Evolutionary conservation across 2,113 vertebrate species (phyloP), one percentile per base, ranked within the genome.

Genomic region (Columbina picui): DNA sequence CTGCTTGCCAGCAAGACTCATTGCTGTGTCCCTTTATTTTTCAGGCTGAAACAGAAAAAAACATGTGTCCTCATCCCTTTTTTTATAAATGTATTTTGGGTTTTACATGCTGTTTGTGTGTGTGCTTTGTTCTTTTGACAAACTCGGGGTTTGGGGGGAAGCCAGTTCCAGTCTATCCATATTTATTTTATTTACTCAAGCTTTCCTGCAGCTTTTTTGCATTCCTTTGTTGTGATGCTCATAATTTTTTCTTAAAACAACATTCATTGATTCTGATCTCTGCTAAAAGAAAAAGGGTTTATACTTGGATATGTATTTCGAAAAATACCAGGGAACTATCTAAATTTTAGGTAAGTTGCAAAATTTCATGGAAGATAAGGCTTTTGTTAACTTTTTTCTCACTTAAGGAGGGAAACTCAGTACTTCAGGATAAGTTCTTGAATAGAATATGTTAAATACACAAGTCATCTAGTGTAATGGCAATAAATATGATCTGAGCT

Each of bases 1-100:
- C 98, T 97, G 96, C 93, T 97, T 97, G 97, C 98, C 96, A 98
- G 96, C 69, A 81, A 97, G 97, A 90, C 94, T 97, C 93, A 92
- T 90, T 96, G 92, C 95, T 93, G 74, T 84, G 81, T 86, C 84
- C 88, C 92, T 98, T 97, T 96, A 97, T 97, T 98, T 96, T 98
- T 96, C 95, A 96, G 96, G 69, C 64, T 74, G 84, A 98, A 98
- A 97, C 90, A 96, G 83, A 81, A 90, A 89, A 89, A 67, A 80
- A 69, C 95, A 91, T 92, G 55, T 94, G 77, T 94, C 84, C 93
- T 92, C 85, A 45, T 73, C 75, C 87, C 65, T 85, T 96, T 87
- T 87, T 91, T 94, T 96, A 96, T 96, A 88, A 97, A 95, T 6
- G 39, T 91, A 87, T 96, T 97, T 96, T 90, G 88, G 13, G n/a